Evolutionary conservation across 1,140 invertebrate species (phyloP).

Genomic region (Eubasilissa regina): DNA sequence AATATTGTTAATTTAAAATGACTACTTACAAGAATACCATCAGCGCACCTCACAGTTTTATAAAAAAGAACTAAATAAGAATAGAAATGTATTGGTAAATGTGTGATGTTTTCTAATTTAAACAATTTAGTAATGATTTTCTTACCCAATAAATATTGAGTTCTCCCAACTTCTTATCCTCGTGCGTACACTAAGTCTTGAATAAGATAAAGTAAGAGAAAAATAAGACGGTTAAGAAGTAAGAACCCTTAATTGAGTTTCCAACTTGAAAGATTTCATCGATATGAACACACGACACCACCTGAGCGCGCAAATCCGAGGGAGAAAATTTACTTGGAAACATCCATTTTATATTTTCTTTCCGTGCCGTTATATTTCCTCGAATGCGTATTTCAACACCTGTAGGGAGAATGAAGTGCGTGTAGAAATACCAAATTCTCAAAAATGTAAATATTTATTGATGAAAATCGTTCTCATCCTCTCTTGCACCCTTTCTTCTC

Average conservation of each 20-base stretch:
- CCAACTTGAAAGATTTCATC: background rate
- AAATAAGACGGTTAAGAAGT: constrained; percentile 21
- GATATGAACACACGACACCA: background rate
- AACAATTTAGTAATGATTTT: too few species aligned
- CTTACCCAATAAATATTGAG: too few species aligned
- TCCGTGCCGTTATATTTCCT: background rate
- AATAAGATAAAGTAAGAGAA: too few species aligned
- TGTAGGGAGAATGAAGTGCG: background rate
- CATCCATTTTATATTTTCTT: constrained; percentile 2
- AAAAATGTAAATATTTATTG: constrained; percentile 44
- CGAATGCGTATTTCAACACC: constrained; percentile 12
- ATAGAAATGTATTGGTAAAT: too few species aligned
- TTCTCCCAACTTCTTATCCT: too few species aligned
- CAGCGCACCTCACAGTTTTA: too few species aligned
- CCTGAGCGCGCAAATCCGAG: background rate
- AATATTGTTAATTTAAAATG: too few species aligned
- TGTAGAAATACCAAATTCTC: constrained; percentile 26
- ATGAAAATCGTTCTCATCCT: constrained; percentile 39
- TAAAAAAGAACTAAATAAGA: too few species aligned
- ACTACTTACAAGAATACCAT: too few species aligned
- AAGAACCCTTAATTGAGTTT: constrained; percentile 5
- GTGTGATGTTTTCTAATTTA: too few species aligned
- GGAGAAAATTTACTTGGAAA: constrained; percentile 1
- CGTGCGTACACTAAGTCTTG: too few species aligned
- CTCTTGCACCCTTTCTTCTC: background rate